These are phyloP conservation scores for Taphrorychus bicolor DNA, from an alignment of 2,888 invertebrate genomes.

Conservation along the genomic window DNA sequence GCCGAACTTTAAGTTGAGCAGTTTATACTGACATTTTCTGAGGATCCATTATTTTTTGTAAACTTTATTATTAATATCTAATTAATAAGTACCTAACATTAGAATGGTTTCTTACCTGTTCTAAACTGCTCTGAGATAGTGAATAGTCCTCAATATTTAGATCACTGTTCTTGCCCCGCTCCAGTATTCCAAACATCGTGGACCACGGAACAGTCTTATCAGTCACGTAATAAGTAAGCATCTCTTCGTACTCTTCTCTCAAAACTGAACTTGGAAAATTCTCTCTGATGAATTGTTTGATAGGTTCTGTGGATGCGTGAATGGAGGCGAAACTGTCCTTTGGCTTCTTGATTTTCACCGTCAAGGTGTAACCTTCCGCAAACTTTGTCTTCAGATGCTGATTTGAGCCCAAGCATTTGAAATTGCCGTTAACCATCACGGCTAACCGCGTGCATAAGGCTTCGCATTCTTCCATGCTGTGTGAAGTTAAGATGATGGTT, in stretches of 20 bases:
- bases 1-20: too few relatives aligned
- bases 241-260: slow-evolving; percentile 75
- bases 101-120: slow-evolving; percentile 71
- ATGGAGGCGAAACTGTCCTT: not conserved
- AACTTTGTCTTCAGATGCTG: slow-evolving; percentile 85
- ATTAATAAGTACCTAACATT: too few relatives aligned
- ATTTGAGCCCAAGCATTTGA: slow-evolving; percentile 80
- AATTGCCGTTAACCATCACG: slow-evolving; percentile 86
- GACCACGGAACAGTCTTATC: slow-evolving; percentile 73
- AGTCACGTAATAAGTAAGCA: slow-evolving; percentile 74
- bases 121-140: slow-evolving; percentile 81
- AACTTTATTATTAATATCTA: too few relatives aligned
- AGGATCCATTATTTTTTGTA: too few relatives aligned
- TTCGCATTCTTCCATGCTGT: slow-evolving; percentile 89
- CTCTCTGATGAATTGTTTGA: slow-evolving; percentile 50
- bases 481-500: slow-evolving; percentile 82
- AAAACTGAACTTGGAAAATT: slow-evolving; percentile 53
- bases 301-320: slow-evolving; percentile 37
- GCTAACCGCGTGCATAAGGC: slow-evolving; percentile 81
- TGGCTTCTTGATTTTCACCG: slow-evolving; percentile 56
- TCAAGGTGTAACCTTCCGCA: slow-evolving; percentile 65
- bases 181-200: slow-evolving; percentile 78
- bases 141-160: slow-evolving; percentile 78
- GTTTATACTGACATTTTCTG: too few relatives aligned
- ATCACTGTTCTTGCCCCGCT: slow-evolving; percentile 58